Conservation (phyloP, 2,797 vertebrate genomes). For the Pampus argenteus region DNA sequence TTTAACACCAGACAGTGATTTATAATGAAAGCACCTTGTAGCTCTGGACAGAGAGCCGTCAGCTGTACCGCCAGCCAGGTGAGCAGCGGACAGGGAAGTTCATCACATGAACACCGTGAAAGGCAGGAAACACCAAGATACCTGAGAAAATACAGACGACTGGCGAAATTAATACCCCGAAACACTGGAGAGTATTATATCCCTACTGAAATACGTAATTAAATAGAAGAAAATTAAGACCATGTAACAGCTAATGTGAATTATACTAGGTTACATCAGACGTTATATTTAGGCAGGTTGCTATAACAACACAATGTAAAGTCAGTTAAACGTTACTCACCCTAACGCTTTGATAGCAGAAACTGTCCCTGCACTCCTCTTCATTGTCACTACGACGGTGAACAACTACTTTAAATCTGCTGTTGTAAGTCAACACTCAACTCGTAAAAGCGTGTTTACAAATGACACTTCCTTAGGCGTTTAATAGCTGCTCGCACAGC, state of each 20-base stretch:
- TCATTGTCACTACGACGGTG: conserved; percentile 54
- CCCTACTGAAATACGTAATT: accelerated
- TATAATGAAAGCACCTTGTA: conserved; percentile 57
- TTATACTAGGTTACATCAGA: not conserved
- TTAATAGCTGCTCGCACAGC: not conserved
- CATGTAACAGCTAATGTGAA: not conserved
- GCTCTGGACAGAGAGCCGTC: conserved; percentile 57
- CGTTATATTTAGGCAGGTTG: not conserved
- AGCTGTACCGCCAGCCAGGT: conserved; percentile 80
- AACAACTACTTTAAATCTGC: not conserved
- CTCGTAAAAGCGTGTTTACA: not conserved
- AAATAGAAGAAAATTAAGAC: not conserved
- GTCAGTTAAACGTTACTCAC: conserved; percentile 62
- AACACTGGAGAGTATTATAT: accelerated
- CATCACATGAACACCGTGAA: conserved; percentile 78
- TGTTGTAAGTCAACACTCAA: not conserved
- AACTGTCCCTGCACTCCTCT: conserved; percentile 61
- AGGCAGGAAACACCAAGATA: conserved; percentile 74
- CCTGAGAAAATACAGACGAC: conserved; percentile 54
- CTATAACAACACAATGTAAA: not conserved
- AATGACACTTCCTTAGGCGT: conserved; percentile 11
- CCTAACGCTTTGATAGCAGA: conserved; percentile 74
- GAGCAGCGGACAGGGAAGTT: conserved; percentile 84
- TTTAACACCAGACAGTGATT: not conserved
- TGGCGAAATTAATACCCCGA: not conserved